phyloP scores from a whole-genome alignment of 2,888 invertebrate genomes.

The Bhutanitis thaidina region DNA sequence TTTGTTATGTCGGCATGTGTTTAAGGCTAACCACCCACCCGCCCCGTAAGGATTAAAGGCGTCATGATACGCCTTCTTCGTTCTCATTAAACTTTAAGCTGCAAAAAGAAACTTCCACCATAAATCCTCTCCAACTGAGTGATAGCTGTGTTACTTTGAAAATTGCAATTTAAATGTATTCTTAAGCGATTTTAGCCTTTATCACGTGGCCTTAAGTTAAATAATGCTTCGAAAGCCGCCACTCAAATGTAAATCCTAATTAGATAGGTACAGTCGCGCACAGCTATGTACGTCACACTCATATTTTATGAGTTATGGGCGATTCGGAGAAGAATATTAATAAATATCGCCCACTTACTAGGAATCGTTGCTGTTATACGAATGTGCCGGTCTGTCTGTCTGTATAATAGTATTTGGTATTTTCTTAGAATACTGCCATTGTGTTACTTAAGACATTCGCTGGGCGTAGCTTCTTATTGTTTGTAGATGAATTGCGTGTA shows the following conservation, averaged over 20 bases:
- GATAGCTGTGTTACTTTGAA: slow-evolving; percentile 21
- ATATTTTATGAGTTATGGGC: slow-evolving; percentile 51
- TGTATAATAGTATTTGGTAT: neutral
- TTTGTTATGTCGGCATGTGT: too few relatives aligned
- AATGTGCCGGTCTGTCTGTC: neutral
- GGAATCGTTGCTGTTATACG: slow-evolving; percentile 20
- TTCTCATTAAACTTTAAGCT: slow-evolving; percentile 13
- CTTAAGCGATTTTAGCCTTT: neutral
- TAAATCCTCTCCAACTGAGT: slow-evolving; percentile 24
- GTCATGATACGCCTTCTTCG: too few relatives aligned
- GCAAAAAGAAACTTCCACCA: slow-evolving; percentile 21
- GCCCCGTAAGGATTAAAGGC: too few relatives aligned
- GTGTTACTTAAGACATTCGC: slow-evolving; percentile 13
- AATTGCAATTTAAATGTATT: slow-evolving; percentile 13
- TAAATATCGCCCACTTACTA: slow-evolving; percentile 26
- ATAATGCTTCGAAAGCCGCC: neutral
- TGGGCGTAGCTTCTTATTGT: slow-evolving; percentile 12
- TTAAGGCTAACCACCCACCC: too few relatives aligned
- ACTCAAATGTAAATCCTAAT: slow-evolving; percentile 36
- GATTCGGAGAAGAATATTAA: slow-evolving; percentile 41
- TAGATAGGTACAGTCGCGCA: slow-evolving; percentile 39
- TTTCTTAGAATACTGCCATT: slow-evolving; percentile 14
- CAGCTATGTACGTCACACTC: slow-evolving; percentile 35
- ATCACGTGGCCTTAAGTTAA: slow-evolving; percentile 14
- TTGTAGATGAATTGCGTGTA: slow-evolving; percentile 5